Percentiles rank a stretch among this genome's conserved stretches.
Conservation (phyloP, 1,140 invertebrate species). For the Bradysia coprophila region DNA sequence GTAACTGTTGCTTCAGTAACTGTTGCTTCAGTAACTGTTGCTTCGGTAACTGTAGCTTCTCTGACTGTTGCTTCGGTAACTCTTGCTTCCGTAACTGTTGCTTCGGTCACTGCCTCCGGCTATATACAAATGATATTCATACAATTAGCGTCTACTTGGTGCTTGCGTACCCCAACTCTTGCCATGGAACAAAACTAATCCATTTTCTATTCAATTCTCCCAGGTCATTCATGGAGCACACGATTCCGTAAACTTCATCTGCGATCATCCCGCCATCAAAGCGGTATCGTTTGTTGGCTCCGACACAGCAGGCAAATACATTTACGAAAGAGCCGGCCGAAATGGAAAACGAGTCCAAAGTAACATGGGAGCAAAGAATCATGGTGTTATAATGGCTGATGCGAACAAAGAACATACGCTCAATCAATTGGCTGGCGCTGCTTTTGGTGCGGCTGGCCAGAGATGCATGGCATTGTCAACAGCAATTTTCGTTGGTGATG, state of each 20-base stretch:
- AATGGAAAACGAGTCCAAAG: slow-evolving; percentile 91
- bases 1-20: no score
- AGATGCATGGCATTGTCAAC: slow-evolving; percentile 98
- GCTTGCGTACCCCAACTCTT: no score
- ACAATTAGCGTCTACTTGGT: no score
- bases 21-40: no score
- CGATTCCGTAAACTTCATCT: slow-evolving; percentile 91
- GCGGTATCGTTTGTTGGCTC: slow-evolving; percentile 98
- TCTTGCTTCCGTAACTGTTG: no score
- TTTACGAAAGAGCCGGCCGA: slow-evolving; percentile 77
- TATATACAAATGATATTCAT: no score
- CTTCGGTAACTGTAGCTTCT: no score
- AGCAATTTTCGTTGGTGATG: slow-evolving; percentile 89
- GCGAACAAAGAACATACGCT: slow-evolving; percentile 94
- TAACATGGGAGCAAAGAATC: slow-evolving; percentile 99
- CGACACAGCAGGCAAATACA: slow-evolving; percentile 88
- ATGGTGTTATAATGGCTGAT: slow-evolving; percentile 91
- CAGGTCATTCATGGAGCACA: slow-evolving; percentile 90
- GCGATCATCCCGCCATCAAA: slow-evolving; percentile 87
- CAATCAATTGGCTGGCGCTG: slow-evolving; percentile 86
- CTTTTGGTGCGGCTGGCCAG: slow-evolving; percentile 88
- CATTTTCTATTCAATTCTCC: no score
- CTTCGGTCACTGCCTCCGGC: no score
- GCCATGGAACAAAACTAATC: no score
- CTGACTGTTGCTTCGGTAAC: no score